These are phyloP conservation scores for Hydractinia symbiolongicarpus DNA, from an alignment of 30 jellyfish, hydroid and myxozoan species.

Conservation along the genomic window DNA sequence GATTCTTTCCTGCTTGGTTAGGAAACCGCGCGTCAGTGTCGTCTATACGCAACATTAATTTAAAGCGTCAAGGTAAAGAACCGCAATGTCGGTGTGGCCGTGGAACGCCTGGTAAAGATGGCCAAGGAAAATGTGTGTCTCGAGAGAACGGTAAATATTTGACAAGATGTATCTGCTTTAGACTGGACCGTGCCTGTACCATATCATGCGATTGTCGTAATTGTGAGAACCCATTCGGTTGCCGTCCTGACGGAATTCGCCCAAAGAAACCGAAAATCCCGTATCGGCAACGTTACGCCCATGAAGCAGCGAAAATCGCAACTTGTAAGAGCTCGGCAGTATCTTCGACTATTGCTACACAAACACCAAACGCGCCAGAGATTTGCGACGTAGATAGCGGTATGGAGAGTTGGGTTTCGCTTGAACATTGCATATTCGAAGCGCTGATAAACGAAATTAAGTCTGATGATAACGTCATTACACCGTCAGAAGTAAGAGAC, in stretches of 20 bases:
- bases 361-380: slow-evolving; percentile 47
- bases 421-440: slow-evolving; percentile 80
- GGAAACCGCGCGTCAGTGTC: slow-evolving; percentile 35
- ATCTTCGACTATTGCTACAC: slow-evolving; percentile 32
- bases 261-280: slow-evolving; percentile 22
- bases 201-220: slow-evolving; percentile 68
- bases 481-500: slow-evolving; percentile 76
- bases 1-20: slow-evolving; percentile 57
- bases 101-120: slow-evolving; percentile 56
- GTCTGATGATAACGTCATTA: slow-evolving; percentile 73
- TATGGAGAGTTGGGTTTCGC: slow-evolving; percentile 72
- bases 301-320: slow-evolving; percentile 43
- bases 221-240: slow-evolving; percentile 78
- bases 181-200: slow-evolving; percentile 76
- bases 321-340: slow-evolving; percentile 34
- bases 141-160: slow-evolving; percentile 71
- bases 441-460: slow-evolving; percentile 81
- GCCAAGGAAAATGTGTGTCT: slow-evolving; percentile 68
- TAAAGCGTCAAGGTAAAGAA: slow-evolving; percentile 39
- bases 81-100: slow-evolving; percentile 91
- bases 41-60: slow-evolving; percentile 31
- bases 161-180: slow-evolving; percentile 72
- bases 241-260: slow-evolving; percentile 55
- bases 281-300: slow-evolving; percentile 71
- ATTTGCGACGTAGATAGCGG: slow-evolving; percentile 71